Conservation (phyloP, 2,888 invertebrate genomes). For the Nowickia ferox region DNA sequence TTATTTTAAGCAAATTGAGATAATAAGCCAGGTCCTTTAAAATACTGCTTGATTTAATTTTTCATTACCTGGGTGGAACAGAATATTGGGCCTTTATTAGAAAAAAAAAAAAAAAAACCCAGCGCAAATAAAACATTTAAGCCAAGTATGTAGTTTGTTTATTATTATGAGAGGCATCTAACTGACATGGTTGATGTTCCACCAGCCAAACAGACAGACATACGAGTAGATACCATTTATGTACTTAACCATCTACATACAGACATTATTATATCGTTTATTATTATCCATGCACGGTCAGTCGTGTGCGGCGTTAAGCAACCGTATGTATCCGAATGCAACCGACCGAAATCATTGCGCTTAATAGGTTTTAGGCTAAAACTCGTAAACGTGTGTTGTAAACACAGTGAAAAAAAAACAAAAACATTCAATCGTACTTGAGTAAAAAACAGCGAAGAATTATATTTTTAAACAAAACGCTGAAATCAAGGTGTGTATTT, state of each 20-base stretch:
- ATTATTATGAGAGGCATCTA: constrained; percentile 61
- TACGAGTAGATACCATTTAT: constrained; percentile 24
- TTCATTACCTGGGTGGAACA: background rate
- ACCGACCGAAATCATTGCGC: constrained; percentile 81
- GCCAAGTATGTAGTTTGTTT: constrained; percentile 33
- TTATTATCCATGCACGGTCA: constrained; percentile 82
- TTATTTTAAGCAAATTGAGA: too few species aligned
- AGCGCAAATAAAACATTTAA: constrained; percentile 26
- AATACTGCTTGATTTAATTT: background rate
- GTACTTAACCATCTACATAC: constrained; percentile 33
- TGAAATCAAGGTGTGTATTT: constrained; percentile 66
- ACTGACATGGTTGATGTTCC: constrained; percentile 69
- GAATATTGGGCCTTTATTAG: background rate
- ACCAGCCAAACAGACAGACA: constrained; percentile 53
- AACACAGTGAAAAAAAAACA: constrained; percentile 30
- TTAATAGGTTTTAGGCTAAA: constrained; percentile 68
- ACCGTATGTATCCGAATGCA: constrained; percentile 83
- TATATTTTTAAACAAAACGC: constrained; percentile 53
- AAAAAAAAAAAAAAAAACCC: constrained; percentile 7
- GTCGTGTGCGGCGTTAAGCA: constrained; percentile 83
- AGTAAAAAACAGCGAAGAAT: constrained; percentile 36
- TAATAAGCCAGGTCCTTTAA: background rate
- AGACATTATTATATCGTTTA: constrained; percentile 67
- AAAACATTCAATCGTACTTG: constrained; percentile 24
- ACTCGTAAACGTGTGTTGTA: constrained; percentile 67